Base-by-base conservation (phyloP, 2,797 vertebrate genomes). In the Catostomus latipinnis region DNA sequence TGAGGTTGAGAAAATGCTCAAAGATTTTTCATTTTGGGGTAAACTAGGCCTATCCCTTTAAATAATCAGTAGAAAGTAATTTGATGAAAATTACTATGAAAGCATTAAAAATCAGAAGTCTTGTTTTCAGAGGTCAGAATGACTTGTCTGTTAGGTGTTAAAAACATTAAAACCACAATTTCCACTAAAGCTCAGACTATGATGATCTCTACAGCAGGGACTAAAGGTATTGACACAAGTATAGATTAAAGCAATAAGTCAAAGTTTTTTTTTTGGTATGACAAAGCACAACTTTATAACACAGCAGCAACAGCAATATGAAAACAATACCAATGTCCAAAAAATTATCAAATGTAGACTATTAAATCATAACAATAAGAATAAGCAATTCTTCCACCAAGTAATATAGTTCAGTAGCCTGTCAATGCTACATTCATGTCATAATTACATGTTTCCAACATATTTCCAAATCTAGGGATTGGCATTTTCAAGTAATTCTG, bases 1-100 rank as follows among this genome's bases (percentile, higher is more conserved):
- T 34, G 34, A 34, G 34, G 34, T 34, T 34, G 34, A 34, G 34
- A 34, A 34, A 34, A 34, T 34, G 34, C 34, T 34, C 34, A 34
- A 34, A 34, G 34, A 4, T 34, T 34, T 34, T 34, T 34, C 34
- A 34, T 34, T 34, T 34, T 34, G 34, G 34, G 34, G 34, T 34
- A 34, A 34, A 34, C 3, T 34, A n/a, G n/a, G n/a, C n/a, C n/a
- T n/a, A 43, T 8, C 1, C 57, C 50, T 69, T 8, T 60, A 82
- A 71, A 71, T 78, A 67, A 60, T 61, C 75, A 62, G n/a, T 16
- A 22, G 45, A 57, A 78, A 80, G 45, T 53, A 46, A 80, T 71
- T 69, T 13, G 50, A 63, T 53, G n/a, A 34, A 67, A 68, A 50
- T 74, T 67, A 66, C 63, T n/a, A 69, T 49, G 61, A 73, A 57